Conservation (phyloP, 2,888 invertebrate genomes). For the Drosophila infuscata region DNA sequence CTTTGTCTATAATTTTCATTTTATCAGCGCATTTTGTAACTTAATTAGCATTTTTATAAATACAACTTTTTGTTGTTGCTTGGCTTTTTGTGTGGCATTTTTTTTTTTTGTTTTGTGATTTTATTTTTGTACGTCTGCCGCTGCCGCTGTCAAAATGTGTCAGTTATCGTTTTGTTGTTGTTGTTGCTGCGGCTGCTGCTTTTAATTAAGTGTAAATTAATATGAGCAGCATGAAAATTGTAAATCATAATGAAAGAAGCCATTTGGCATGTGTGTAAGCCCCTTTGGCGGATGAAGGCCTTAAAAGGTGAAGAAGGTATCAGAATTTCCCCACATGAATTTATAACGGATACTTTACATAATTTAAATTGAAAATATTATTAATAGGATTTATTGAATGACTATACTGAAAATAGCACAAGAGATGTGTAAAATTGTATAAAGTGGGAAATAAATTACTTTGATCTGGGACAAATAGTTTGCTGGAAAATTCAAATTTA, state of each 20-base stretch:
- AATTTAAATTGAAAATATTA: neutral
- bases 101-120: slow-evolving; percentile 4
- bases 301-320: neutral
- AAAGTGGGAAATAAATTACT: neutral
- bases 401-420: neutral
- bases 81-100: slow-evolving; percentile 17
- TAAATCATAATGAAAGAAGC: slow-evolving; percentile 35
- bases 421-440: neutral
- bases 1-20: slow-evolving; percentile 71
- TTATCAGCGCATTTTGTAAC: slow-evolving; percentile 71
- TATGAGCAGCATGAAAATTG: slow-evolving; percentile 33
- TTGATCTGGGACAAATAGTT: neutral
- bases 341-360: neutral
- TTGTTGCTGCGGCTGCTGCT: slow-evolving; percentile 27
- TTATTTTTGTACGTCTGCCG: slow-evolving; percentile 11
- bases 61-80: slow-evolving; percentile 34
- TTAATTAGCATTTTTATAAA: slow-evolving; percentile 75
- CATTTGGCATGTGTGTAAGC: slow-evolving; percentile 13
- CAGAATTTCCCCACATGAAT: neutral
- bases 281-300: neutral
- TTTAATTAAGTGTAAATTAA: slow-evolving; percentile 70
- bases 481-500: neutral
- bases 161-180: slow-evolving; percentile 26
- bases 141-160: slow-evolving; percentile 37
- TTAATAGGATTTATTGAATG: neutral